phyloP scores from a whole-genome alignment of 1,140 invertebrate genomes.

The Fopius arisanus region DNA sequence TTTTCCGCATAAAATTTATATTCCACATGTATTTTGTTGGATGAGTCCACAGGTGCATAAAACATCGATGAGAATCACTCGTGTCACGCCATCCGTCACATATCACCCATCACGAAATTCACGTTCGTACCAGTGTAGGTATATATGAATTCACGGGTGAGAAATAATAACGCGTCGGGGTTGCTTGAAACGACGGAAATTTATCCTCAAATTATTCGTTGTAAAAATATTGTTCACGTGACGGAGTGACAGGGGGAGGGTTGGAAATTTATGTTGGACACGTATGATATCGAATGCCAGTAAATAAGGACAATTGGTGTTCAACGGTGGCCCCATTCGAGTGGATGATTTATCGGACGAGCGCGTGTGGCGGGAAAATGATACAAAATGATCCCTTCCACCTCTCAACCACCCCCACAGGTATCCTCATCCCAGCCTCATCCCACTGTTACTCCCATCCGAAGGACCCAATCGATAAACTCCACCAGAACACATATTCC shows the following conservation, averaged over 20 bases:
- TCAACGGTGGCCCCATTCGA: constrained; percentile 33
- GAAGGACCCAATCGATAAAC: neutral
- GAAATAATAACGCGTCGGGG: constrained; percentile 41
- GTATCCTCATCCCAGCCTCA: neutral
- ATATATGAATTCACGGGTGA: constrained; percentile 14
- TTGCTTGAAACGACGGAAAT: constrained; percentile 48
- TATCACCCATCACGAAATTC: neutral
- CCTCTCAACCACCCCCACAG: constrained; percentile 9
- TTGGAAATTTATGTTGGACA: constrained; percentile 18
- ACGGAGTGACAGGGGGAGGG: neutral
- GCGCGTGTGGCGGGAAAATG: constrained; percentile 56
- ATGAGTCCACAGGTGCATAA: neutral
- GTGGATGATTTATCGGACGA: constrained; percentile 56
- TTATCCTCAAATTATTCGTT: constrained; percentile 55
- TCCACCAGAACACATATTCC: neutral
- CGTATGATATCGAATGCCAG: constrained; percentile 28
- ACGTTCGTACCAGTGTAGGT: neutral
- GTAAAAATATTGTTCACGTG: constrained; percentile 43
- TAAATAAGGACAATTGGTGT: constrained; percentile 45
- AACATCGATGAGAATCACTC: neutral
- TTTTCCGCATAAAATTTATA: neutral
- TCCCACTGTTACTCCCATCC: neutral
- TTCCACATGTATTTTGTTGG: neutral
- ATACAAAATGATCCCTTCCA: constrained; percentile 54
- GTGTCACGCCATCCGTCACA: neutral